These are phyloP conservation scores for Cyprinodon diabolis DNA, from an alignment of 2,797 vertebrate genomes.

Conservation along the genomic window DNA sequence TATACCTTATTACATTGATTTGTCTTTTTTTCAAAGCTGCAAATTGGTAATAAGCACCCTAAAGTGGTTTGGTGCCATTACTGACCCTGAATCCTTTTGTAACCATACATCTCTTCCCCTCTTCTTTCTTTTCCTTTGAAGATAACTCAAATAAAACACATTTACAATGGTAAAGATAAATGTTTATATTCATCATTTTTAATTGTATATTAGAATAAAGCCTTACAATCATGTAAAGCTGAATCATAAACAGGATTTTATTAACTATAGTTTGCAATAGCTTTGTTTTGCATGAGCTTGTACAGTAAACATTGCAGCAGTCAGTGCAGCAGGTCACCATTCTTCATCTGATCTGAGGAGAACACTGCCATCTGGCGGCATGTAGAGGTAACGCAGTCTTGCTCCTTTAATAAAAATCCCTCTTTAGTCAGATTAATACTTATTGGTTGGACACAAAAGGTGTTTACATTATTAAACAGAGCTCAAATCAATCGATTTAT, in stretches of 20 bases:
- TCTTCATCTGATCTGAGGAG: slow-evolving; percentile 63
- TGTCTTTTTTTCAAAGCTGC: slow-evolving; percentile 32
- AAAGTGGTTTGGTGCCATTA: background rate
- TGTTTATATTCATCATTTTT: background rate
- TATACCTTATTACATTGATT: slow-evolving; percentile 37
- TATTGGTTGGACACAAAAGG: background rate
- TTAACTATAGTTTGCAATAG: slow-evolving; percentile 9
- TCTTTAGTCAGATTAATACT: background rate
- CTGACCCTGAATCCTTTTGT: background rate
- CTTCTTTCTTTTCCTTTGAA: background rate
- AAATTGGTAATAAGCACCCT: slow-evolving; percentile 25
- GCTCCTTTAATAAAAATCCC: background rate
- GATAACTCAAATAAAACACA: background rate
- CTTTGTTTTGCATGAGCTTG: slow-evolving; percentile 21
- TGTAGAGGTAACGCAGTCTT: slow-evolving; percentile 62
- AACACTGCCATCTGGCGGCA: slow-evolving; percentile 79
- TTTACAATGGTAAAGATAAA: background rate
- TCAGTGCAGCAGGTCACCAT: slow-evolving; percentile 43
- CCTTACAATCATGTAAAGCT: background rate
- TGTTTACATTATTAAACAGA: background rate
- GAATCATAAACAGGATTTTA: background rate
- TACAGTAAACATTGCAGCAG: slow-evolving; percentile 38
- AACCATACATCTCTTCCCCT: background rate
- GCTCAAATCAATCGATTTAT: background rate
- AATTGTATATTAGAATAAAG: background rate